These are phyloP conservation scores for Drosophila pallidifrons DNA, from an alignment of 1,140 invertebrate species.

Conservation along the genomic window DNA sequence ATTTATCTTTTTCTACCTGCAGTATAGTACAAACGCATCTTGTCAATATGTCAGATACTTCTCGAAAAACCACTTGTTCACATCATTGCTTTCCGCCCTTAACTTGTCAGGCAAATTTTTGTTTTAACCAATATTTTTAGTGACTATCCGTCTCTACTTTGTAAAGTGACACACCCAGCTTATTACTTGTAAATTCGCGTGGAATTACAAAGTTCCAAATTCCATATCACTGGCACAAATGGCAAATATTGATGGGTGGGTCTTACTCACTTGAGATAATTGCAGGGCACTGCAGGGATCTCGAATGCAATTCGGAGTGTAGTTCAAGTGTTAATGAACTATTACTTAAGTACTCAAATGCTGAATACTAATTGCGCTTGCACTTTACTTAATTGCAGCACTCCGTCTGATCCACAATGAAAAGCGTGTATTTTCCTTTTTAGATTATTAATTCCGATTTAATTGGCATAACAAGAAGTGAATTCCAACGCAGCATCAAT, in stretches of 20 bases:
- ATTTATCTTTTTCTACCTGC: neutral
- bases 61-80: too few relatives aligned
- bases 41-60: neutral
- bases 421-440: neutral
- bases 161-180: neutral
- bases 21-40: neutral
- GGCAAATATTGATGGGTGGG: slow-evolving; percentile 14
- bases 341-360: neutral
- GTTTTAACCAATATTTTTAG: neutral
- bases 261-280: slow-evolving; percentile 1
- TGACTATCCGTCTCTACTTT: neutral
- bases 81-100: too few relatives aligned
- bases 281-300: neutral
- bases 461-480: neutral
- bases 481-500: neutral
- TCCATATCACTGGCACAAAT: slow-evolving; percentile 13
- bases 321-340: slow-evolving; percentile 55
- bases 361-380: slow-evolving; percentile 29
- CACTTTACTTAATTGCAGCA: slow-evolving; percentile 24
- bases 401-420: neutral
- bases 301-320: slow-evolving; percentile 6
- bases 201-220: slow-evolving; percentile 17
- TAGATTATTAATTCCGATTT: slow-evolving; percentile 5
- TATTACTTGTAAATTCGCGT: slow-evolving; percentile 17
- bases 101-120: neutral